Evolutionary conservation across 2,888 invertebrate species (phyloP), one percentile per base, ranked within the genome.

Genomic region (Leptodirus hochenwartii): DNA sequence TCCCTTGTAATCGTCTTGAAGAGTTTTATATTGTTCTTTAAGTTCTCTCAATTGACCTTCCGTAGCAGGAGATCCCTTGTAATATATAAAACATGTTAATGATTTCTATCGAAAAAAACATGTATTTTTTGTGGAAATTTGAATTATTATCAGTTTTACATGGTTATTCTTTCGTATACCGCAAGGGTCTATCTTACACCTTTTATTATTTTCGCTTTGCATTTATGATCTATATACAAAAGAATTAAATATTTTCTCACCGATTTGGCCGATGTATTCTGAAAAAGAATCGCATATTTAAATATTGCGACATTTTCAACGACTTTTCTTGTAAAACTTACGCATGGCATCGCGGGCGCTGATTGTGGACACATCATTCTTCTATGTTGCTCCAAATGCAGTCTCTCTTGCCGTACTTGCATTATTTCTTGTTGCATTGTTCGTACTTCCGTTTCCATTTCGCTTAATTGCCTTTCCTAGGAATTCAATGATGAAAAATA

Each of bases 1-100:
- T 1, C 59, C 62, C 41, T 70, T 75, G 46, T 69, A 75, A 43
- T 66, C 70, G 40, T 73, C 71, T 47, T 73, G 71, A 0, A 71
- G 61, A 34, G 67, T 60, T 6, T 57, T 57, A 33, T 75, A 65
- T 43, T 71, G 67, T 35, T 71, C 64, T 12, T 61, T 57, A 6
- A 73, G 47, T 45, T 65, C 67, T 15, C 61, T 56, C 3, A 69
- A 56, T 50, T 71, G 67, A 38, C 54, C 61, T 38, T 69, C 69
- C 1, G 59, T 56, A 1, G 59, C 59, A 12, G 29, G n/a, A n/a
- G n/a, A 29, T 5, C 36, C 34, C 2, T 25, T 25, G 8, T 11
- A 25, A 25, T 6, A 26, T n/a, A n/a, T n/a, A n/a, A n/a, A n/a
- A n/a, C n/a, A n/a, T n/a, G n/a, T n/a, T n/a, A n/a, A n/a, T n/a